Evolutionary conservation across 2,888 invertebrate genomes (phyloP), one percentile per base, ranked within the genome.

Genomic region (Phalera bucephala): DNA sequence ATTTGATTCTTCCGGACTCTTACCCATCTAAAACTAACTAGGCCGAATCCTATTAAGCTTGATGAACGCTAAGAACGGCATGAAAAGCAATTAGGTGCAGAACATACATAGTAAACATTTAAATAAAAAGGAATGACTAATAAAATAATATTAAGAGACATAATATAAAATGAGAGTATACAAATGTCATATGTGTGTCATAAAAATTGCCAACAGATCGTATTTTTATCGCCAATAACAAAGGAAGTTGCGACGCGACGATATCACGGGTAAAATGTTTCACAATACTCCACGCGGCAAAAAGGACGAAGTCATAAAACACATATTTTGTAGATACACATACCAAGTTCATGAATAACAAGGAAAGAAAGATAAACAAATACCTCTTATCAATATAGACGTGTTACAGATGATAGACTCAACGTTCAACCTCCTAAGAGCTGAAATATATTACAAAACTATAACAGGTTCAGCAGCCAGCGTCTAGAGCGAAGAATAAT

Each of bases 221-320:
- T 52, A 49, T 59, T 27, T 58, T 72, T 75, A 71, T 72, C 72
- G 49, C 37, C 39, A 54, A 51, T 59, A 54, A 59, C 55, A 69
- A 69, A 77, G 77, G 77, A 77, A 70, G 72, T 76, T 56, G 53
- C 57, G 43, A 37, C 33, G 42, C 40, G 34, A 40, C 42, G 50
- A 59, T 66, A 64, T 74, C 70, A 57, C 55, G 42, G 43, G 45
- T 48, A 49, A 50, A 56, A 52, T 51, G 48, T 72, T 69, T 70
- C 69, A 66, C 59, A 72, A 71, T 40, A 30, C 34, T 32, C 27
- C 20, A 15, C 9, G 30, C 25, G 26, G 15, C 33, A 15, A 52
- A 39, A 13, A 37, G 23, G 6, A 5, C 36, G 44, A 25, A 45
- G 34, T 47, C 34, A 21, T 19, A 11, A 19, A 10, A 26, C 2